phyloP scores from a whole-genome alignment of 2,888 invertebrate genomes.

The Peribatodes rhomboidaria region DNA sequence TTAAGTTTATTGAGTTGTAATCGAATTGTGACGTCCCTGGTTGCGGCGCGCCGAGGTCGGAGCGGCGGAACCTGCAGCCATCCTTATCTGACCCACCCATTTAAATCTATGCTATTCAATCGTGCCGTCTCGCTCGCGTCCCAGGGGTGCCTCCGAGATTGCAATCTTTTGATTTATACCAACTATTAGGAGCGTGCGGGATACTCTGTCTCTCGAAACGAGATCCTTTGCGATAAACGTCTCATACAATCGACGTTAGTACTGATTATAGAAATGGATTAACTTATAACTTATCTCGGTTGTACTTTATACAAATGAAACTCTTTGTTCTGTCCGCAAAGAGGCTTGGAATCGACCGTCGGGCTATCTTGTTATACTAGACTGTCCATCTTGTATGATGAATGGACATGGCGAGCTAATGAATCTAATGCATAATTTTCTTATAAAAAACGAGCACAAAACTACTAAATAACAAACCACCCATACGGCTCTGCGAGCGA shows the following conservation, averaged over 20 bases:
- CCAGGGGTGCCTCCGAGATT: slow-evolving; percentile 86
- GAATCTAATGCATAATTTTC: neutral
- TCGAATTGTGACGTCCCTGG: slow-evolving; percentile 86
- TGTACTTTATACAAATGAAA: slow-evolving; percentile 44
- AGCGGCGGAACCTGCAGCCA: slow-evolving; percentile 78
- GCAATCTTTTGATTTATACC: slow-evolving; percentile 87
- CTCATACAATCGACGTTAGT: slow-evolving; percentile 79
- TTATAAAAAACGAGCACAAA: neutral
- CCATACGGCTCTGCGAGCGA: too few relatives aligned
- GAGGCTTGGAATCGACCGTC: slow-evolving; percentile 8
- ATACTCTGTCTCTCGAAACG: slow-evolving; percentile 78
- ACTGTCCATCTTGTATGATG: slow-evolving; percentile 18
- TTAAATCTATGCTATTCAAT: slow-evolving; percentile 87
- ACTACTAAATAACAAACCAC: neutral
- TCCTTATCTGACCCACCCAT: slow-evolving; percentile 85
- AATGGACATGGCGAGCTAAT: slow-evolving; percentile 13
- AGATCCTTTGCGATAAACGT: slow-evolving; percentile 78
- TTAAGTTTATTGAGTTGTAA: slow-evolving; percentile 87
- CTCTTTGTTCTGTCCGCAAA: slow-evolving; percentile 42
- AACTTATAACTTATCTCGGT: slow-evolving; percentile 61
- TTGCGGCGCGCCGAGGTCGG: slow-evolving; percentile 67
- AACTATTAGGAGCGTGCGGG: slow-evolving; percentile 85
- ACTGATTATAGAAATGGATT: slow-evolving; percentile 81
- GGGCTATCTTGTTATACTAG: slow-evolving; percentile 19
- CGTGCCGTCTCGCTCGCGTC: slow-evolving; percentile 85